Conservation (phyloP, 2,888 invertebrate species). For the Agrypnus murinus region DNA sequence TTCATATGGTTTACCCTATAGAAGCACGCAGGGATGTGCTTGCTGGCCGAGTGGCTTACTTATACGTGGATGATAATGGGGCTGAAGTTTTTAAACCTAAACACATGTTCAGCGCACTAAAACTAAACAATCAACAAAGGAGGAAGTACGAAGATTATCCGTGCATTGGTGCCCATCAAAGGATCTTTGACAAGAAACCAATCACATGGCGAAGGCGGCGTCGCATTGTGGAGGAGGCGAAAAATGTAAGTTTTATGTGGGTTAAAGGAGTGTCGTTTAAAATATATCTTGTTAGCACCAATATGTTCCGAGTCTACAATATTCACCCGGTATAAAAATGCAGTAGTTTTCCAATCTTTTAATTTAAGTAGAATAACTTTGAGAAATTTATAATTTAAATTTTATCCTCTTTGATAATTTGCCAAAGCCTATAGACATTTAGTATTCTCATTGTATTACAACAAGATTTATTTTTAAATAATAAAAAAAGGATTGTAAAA, state of each 20-base stretch:
- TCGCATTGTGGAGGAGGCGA: not conserved
- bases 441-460: too few relatives aligned
- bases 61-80: conserved; percentile 81
- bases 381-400: too few relatives aligned
- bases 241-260: conserved; percentile 10
- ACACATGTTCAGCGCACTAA: conserved; percentile 83
- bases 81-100: conserved; percentile 83
- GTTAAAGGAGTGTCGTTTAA: not conserved
- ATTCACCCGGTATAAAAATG: too few relatives aligned
- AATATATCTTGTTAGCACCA: too few relatives aligned
- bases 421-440: too few relatives aligned
- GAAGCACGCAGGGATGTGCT: conserved; percentile 84
- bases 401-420: too few relatives aligned
- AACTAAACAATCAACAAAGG: conserved; percentile 77
- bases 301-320: too few relatives aligned
- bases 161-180: conserved; percentile 67
- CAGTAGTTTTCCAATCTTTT: too few relatives aligned
- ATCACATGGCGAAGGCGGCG: not conserved
- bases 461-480: too few relatives aligned
- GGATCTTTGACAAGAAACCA: conserved; percentile 58
- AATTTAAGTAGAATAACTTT: too few relatives aligned
- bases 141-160: conserved; percentile 66
- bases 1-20: conserved; percentile 84
- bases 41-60: conserved; percentile 84
- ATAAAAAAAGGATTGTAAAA: too few relatives aligned